A percentile compares a stretch with the other conserved stretches of the same genome.
phyloP scores from a whole-genome alignment of 2,888 invertebrate species.

The Spodoptera picta region DNA sequence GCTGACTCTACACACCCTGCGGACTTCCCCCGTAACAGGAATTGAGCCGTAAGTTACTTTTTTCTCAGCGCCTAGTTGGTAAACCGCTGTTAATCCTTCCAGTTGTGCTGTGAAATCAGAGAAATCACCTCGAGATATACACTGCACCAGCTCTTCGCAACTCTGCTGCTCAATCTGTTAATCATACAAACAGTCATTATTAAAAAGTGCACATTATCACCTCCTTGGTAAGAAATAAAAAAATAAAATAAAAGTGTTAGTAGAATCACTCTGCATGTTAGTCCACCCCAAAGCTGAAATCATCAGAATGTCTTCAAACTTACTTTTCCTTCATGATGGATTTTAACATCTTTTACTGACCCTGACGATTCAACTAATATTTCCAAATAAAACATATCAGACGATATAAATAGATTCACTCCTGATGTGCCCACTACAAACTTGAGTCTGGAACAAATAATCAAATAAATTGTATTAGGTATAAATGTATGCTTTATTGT shows the following conservation, averaged over 20 bases:
- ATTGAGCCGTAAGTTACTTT: conserved; percentile 83
- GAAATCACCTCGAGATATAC: conserved; percentile 95
- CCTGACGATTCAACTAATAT: conserved; percentile 95
- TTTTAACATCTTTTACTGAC: conserved; percentile 94
- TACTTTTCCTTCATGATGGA: conserved; percentile 96
- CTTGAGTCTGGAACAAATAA: conserved; percentile 90
- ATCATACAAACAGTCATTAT: conserved; percentile 11
- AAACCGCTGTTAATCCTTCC: conserved; percentile 97
- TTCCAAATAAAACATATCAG: conserved; percentile 98
- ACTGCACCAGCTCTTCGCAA: conserved; percentile 95
- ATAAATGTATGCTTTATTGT: background rate
- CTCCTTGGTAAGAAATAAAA: background rate
- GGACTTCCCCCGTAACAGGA: conserved; percentile 53
- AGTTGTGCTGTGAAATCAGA: conserved; percentile 97
- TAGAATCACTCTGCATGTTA: background rate
- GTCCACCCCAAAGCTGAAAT: conserved; percentile 16
- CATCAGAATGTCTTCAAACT: conserved; percentile 32
- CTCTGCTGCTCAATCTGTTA: conserved; percentile 92
- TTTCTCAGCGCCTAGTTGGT: conserved; percentile 97
- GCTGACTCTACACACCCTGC: conserved; percentile 52
- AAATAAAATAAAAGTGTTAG: background rate
- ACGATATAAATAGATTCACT: conserved; percentile 96
- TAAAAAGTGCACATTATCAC: background rate
- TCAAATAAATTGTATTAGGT: background rate
- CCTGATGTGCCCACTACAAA: conserved; percentile 95